These are phyloP conservation scores for Apodemia zela DNA, from an alignment of 2,888 invertebrate species.

Conservation along the genomic window DNA sequence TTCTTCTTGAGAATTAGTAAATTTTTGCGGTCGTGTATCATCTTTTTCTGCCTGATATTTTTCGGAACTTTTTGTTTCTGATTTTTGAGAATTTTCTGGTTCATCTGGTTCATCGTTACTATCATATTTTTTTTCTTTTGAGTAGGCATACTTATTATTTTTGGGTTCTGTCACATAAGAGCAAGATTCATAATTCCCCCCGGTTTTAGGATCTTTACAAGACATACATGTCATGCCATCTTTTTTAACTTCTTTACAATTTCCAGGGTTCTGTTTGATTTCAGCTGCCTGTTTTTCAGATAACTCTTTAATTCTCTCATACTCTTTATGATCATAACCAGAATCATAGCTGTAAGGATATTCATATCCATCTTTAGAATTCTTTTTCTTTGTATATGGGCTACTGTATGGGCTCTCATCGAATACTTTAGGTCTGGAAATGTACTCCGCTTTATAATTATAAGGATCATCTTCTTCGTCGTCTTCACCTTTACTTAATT, in stretches of 20 bases:
- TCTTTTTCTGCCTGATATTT: conserved; percentile 55
- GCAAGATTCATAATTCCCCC: conserved; percentile 89
- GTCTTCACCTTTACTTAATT: conserved; percentile 47
- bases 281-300: conserved; percentile 83
- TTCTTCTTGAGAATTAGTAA: conserved; percentile 43
- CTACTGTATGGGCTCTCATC: conserved; percentile 67
- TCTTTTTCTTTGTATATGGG: conserved; percentile 64
- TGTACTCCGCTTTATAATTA: conserved; percentile 70
- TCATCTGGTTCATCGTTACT: conserved; percentile 80
- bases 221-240: conserved; percentile 86
- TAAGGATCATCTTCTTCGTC: conserved; percentile 73
- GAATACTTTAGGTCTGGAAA: conserved; percentile 75
- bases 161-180: conserved; percentile 87
- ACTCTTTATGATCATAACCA: conserved; percentile 75
- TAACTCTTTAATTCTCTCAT: conserved; percentile 79
- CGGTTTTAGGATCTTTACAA: conserved; percentile 87
- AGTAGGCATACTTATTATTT: conserved; percentile 85
- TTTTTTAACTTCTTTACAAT: conserved; percentile 83
- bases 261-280: conserved; percentile 81
- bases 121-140: conserved; percentile 82
- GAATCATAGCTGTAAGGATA: conserved; percentile 73
- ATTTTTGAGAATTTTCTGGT: conserved; percentile 60
- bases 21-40: conserved; percentile 46
- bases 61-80: conserved; percentile 52
- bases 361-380: conserved; percentile 64